Base-by-base conservation (phyloP, 2,797 vertebrate genomes). In the Characodon lateralis region DNA sequence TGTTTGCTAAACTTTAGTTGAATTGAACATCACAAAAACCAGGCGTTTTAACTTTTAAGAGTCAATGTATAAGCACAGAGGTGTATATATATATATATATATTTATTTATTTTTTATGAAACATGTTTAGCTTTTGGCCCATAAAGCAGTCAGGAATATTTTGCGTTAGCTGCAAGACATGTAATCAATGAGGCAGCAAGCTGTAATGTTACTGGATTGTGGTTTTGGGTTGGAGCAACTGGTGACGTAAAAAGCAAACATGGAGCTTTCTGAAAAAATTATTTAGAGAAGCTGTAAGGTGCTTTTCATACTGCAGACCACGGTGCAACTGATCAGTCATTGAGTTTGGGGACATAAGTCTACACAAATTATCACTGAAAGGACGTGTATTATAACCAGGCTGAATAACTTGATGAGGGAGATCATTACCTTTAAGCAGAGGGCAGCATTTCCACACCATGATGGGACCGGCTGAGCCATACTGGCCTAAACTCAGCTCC, bases 401-500 rank as follows among this genome's bases (percentile, higher is more conserved):
- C 10, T 39, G 31, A 55, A 55, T 14, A 24, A 1, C 43, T 22
- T 1, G 6, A 72, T 14, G 46, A 9, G 75, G 24, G 69, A 48
- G 53, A 55, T 28, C 12, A 14, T 84, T 90, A 97, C 96, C 96
- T 97, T 96, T 97, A 63, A 97, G 95, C 24, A 97, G 92, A 0
- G 96, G 96, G 85, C 96, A 97, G 88, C 96, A 97, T 82, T 97
- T 97, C 97, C 96, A 97, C 83, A 97, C 96, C 0, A 94, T 93
- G 91, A 97, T 94, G 48, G 96, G 96, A 0, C 96, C 96, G 0
- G 95, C 92, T 0, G 96, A 95, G 48, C 96, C 95, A 0, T 96
- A 97, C 87, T 97, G 97, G 31, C 97, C 96, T 50, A 97, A 89
- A 81, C 96, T 97, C 77, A 97, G 94, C 94, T 97, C 96, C 96